Base-by-base conservation (phyloP, 2,113 vertebrate genomes). In the Eretmochelys imbricata region DNA sequence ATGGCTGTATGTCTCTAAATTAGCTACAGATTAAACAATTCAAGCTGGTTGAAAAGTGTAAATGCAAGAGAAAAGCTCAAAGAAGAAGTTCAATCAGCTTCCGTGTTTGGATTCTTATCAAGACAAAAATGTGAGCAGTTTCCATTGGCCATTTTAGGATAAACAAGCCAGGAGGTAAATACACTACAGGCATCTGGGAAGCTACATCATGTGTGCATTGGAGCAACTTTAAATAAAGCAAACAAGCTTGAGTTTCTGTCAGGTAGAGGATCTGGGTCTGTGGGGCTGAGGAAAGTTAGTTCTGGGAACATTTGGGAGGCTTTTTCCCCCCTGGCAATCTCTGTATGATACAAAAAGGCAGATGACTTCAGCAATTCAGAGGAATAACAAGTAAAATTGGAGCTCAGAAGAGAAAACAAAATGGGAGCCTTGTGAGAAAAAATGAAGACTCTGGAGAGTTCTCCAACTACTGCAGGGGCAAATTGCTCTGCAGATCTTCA, bases 21-120 rank as follows among this genome's bases (percentile, higher is more conserved):
- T 97, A 98, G 98, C 96, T 96, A 93, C 88, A 98, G 97, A 98
- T 98, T 98, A 98, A 97, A 97, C 96, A 96, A 97, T 98, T 98
- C 95, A 96, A 97, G 93, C 91, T 87, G 80, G 91, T 90, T 96
- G 93, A 97, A 94, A 97, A 97, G 95, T 93, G 91, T 94, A 95
- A 96, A 96, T 94, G 97, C 53, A 84, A 94, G 87, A 82, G 57
- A 82, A 91, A 87, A 90, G 29, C 88, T 89, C 90, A 50, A 72
- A 85, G 91, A 94, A 89, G 80, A 90, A 91, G 93, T 93, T 94
- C 96, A 97, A 91, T 97, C 88, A 88, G 87, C 92, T 78, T 96
- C 88, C 12, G 2, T 90, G 94, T 96, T 94, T 96, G 94, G 89
- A 94, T 96, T 97, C 96, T 98, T 98, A 95, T 97, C 95, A 88